phyloP scores from a whole-genome alignment of 2,888 invertebrate species.

The Heliconius sara region DNA sequence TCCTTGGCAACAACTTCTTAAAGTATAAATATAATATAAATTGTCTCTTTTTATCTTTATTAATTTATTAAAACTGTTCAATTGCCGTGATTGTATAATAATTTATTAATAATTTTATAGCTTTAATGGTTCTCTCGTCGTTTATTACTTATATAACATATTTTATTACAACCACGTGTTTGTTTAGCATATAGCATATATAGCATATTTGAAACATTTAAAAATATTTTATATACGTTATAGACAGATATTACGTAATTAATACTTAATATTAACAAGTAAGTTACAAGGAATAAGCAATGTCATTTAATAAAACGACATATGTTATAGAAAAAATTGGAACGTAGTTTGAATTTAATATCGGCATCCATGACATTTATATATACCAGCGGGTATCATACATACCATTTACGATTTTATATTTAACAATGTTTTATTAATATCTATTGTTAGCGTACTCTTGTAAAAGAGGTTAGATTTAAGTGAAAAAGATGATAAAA shows the following conservation, averaged over 20 bases:
- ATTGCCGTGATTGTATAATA: not conserved
- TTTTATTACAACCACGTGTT: not conserved
- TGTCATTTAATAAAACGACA: constrained; percentile 14
- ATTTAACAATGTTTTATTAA: not conserved
- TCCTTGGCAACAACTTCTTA: not conserved
- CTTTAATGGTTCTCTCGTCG: not conserved
- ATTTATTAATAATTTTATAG: not conserved
- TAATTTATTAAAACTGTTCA: not conserved
- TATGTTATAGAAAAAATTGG: constrained; percentile 16
- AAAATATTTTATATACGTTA: not conserved
- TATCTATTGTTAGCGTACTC: no score
- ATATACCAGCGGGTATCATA: not conserved
- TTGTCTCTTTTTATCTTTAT: not conserved
- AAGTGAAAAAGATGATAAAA: no score
- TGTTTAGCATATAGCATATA: not conserved
- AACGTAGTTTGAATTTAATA: constrained; percentile 30
- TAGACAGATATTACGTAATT: not conserved
- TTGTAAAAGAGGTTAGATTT: no score
- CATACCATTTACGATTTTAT: constrained; percentile 8
- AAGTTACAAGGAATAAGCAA: constrained; percentile 3
- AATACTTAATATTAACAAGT: constrained; percentile 3
- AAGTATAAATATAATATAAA: not conserved
- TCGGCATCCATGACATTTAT: constrained; percentile 12
- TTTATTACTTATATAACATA: not conserved
- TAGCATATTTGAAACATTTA: not conserved